A percentile compares a stretch with the other conserved stretches of the same genome.
Evolutionary conservation across 2,888 invertebrate genomes (phyloP).

Genomic region (Chorisops tibialis): DNA sequence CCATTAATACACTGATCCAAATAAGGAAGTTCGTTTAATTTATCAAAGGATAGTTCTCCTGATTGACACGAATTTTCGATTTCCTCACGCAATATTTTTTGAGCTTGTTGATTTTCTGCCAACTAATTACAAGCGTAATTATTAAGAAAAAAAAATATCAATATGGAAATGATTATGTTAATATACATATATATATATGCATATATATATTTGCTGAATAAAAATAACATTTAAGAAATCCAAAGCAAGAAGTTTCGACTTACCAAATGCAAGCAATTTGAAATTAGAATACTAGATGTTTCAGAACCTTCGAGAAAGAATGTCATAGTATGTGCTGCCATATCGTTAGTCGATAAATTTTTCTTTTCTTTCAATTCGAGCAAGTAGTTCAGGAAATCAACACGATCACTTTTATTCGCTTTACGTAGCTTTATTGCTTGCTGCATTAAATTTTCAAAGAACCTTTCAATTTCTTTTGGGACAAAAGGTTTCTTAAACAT

Average conservation of each 20-base stretch:
- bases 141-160: background rate
- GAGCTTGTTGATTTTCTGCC: slow-evolving; percentile 39
- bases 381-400: slow-evolving; percentile 47
- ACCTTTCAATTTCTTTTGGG: slow-evolving; percentile 58
- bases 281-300: slow-evolving; percentile 43
- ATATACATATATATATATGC: too few relatives aligned
- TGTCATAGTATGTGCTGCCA: slow-evolving; percentile 45
- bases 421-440: slow-evolving; percentile 41
- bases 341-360: slow-evolving; percentile 35
- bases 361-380: slow-evolving; percentile 43
- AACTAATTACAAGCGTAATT: slow-evolving; percentile 33
- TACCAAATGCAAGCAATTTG: slow-evolving; percentile 43
- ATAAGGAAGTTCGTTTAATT: slow-evolving; percentile 42
- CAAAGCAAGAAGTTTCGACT: slow-evolving; percentile 5
- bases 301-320: slow-evolving; percentile 50
- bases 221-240: too few relatives aligned
- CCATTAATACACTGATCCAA: slow-evolving; percentile 48
- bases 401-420: slow-evolving; percentile 38
- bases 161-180: background rate
- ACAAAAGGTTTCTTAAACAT: slow-evolving; percentile 38
- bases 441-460: slow-evolving; percentile 41
- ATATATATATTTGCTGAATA: too few relatives aligned
- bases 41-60: slow-evolving; percentile 41
- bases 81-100: slow-evolving; percentile 43
- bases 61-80: slow-evolving; percentile 36